A percentile compares a stretch with the other conserved stretches of the same genome.
These are phyloP conservation scores for Corythornis madagascariensis DNA, from an alignment of 2,113 vertebrate species.

Conservation along the genomic window DNA sequence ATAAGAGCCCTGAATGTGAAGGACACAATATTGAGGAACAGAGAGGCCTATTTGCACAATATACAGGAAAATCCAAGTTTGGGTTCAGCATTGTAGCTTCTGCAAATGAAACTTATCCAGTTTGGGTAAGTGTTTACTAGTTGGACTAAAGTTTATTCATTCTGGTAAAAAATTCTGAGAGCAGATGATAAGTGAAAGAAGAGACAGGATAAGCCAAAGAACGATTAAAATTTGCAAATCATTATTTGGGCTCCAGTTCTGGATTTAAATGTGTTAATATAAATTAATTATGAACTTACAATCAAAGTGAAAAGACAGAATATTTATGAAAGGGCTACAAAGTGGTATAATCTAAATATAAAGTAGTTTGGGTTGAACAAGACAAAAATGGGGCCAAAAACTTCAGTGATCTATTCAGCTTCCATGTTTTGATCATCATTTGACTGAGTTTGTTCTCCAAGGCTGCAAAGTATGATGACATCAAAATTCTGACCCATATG, in stretches of 20 bases:
- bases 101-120: neutral
- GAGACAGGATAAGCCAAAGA: neutral
- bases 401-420: neutral
- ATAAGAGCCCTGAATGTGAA: neutral
- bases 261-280: constrained; percentile 45
- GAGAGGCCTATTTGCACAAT: neutral
- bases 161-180: neutral
- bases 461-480: constrained; percentile 7
- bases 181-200: neutral
- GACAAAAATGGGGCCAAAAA: constrained; percentile 26
- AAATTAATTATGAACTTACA: constrained; percentile 47
- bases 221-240: constrained; percentile 8
- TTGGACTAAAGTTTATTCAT: neutral
- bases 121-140: neutral
- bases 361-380: neutral
- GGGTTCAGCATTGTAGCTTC: neutral
- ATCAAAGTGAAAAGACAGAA: neutral
- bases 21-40: neutral
- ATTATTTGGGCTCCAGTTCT: neutral
- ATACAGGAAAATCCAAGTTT: neutral
- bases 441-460: constrained; percentile 8
- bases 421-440: constrained; percentile 9
- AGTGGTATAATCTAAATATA: constrained; percentile 43
- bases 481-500: constrained; percentile 41
- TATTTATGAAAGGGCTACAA: constrained; percentile 42